Evolutionary conservation across 2,888 invertebrate genomes (phyloP).

Genomic region (Clanis bilineata): DNA sequence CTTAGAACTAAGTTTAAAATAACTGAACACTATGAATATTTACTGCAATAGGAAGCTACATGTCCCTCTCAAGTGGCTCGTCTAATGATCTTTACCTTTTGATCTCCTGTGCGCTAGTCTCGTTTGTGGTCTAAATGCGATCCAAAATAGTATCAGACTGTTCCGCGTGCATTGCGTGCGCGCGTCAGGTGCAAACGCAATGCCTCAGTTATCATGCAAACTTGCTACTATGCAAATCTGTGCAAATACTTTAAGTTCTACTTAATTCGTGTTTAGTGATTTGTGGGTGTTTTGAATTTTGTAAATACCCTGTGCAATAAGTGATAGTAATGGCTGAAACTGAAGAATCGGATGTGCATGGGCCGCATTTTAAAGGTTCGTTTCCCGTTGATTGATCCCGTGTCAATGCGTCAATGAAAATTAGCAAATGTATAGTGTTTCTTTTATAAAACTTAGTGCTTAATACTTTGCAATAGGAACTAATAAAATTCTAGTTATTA

Average conservation of each 20-base stretch:
- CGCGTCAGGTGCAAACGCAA: constrained; percentile 70
- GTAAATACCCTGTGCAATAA: constrained; percentile 18
- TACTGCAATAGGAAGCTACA: constrained; percentile 17
- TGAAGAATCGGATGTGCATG: constrained; percentile 26
- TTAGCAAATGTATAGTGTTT: not conserved
- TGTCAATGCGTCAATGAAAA: not conserved
- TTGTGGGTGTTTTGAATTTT: not conserved
- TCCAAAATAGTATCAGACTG: constrained; percentile 69
- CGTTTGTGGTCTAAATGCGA: constrained; percentile 72
- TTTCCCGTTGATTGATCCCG: not conserved
- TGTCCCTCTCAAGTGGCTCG: constrained; percentile 36
- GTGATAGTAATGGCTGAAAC: constrained; percentile 26
- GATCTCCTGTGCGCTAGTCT: constrained; percentile 69
- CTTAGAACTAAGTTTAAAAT: not conserved
- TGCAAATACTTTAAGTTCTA: not conserved
- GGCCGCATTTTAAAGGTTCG: constrained; percentile 38
- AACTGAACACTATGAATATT: constrained; percentile 21
- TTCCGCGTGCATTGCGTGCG: constrained; percentile 68
- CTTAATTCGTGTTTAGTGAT: constrained; percentile 1
- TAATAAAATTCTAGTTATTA: too few relatives aligned
- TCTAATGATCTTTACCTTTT: constrained; percentile 61
- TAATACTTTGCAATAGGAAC: too few relatives aligned
- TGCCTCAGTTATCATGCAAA: constrained; percentile 43
- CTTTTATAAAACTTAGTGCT: too few relatives aligned
- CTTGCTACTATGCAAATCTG: constrained; percentile 23